Evolutionary conservation across 2,113 vertebrate species (phyloP).

Genomic region (Arenaria interpres): DNA sequence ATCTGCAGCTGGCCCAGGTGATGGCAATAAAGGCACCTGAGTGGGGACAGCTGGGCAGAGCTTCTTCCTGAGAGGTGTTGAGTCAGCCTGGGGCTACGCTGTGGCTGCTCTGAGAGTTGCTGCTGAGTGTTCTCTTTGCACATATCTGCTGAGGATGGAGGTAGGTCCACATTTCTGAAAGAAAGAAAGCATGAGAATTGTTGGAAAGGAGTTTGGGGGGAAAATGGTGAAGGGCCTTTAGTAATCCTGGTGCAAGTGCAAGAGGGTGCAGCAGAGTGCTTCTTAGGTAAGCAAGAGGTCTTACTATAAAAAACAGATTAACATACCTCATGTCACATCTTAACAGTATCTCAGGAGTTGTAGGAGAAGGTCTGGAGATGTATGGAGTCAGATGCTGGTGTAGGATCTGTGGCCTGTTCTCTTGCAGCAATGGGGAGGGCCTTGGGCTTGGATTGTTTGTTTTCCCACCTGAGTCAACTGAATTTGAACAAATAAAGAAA

Average conservation of each 20-base stretch:
- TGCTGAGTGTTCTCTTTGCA: fast-evolving
- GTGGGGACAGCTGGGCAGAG: not conserved
- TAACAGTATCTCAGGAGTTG: fast-evolving
- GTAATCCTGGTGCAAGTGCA: fast-evolving
- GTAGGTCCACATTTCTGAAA: not conserved
- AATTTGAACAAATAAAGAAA: not conserved
- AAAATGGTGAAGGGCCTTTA: fast-evolving
- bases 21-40: not conserved
- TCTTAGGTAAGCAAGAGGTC: fast-evolving
- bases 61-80: not conserved
- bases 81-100: fast-evolving
- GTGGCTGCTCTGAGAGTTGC: fast-evolving
- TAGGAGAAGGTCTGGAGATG: not conserved
- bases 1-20: not conserved
- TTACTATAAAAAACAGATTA: fast-evolving
- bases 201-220: not conserved
- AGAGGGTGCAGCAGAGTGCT: fast-evolving
- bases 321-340: fast-evolving
- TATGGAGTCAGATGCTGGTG: fast-evolving
- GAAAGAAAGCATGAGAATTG: not conserved
- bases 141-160: fast-evolving
- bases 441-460: not conserved
- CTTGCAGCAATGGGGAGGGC: not conserved
- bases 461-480: not conserved
- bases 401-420: not conserved